A percentile compares a stretch with the other conserved stretches of the same genome.
These are phyloP conservation scores for Heterodera filipjevi DNA, from an alignment of 2,888 invertebrate species.

Conservation along the genomic window DNA sequence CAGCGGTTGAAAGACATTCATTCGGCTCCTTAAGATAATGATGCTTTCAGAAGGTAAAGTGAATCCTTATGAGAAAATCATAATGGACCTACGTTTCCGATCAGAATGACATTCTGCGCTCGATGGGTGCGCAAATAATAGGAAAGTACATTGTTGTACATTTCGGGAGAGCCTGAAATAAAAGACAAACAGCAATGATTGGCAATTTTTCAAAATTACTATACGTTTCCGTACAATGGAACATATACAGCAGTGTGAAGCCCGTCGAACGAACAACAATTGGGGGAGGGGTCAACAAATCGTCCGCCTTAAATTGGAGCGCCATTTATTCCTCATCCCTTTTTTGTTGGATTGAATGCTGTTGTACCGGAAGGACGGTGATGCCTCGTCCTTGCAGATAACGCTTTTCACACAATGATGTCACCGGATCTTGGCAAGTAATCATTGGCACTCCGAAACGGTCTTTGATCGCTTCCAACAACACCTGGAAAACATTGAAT, in stretches of 20 bases:
- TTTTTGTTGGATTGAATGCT: too few species aligned
- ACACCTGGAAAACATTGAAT: not conserved
- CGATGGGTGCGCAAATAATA: not conserved
- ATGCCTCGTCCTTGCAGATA: slow-evolving; percentile 16
- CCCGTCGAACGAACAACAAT: not conserved
- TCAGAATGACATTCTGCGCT: not conserved
- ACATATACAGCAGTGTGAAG: slow-evolving; percentile 18
- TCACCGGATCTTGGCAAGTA: slow-evolving; percentile 32
- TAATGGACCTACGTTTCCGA: slow-evolving; percentile 16
- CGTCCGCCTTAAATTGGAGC: slow-evolving; percentile 13
- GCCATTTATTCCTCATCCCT: too few species aligned
- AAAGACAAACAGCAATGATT: too few species aligned
- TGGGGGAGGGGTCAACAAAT: not conserved
- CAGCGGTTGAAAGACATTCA: too few species aligned
- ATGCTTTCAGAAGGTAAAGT: too few species aligned
- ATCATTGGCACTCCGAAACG: slow-evolving; percentile 17
- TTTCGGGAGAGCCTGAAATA: not conserved
- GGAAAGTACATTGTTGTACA: slow-evolving; percentile 26
- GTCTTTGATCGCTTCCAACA: slow-evolving; percentile 27
- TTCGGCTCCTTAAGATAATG: too few species aligned
- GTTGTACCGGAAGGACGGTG: slow-evolving; percentile 4
- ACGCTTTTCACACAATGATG: not conserved
- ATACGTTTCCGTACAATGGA: too few species aligned
- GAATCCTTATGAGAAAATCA: too few species aligned
- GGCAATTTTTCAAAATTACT: too few species aligned